A percentile compares a stretch with the other conserved stretches of the same genome.
These are phyloP conservation scores for Lepus townsendii DNA, from an alignment of 2,797 vertebrate species.

Conservation along the genomic window DNA sequence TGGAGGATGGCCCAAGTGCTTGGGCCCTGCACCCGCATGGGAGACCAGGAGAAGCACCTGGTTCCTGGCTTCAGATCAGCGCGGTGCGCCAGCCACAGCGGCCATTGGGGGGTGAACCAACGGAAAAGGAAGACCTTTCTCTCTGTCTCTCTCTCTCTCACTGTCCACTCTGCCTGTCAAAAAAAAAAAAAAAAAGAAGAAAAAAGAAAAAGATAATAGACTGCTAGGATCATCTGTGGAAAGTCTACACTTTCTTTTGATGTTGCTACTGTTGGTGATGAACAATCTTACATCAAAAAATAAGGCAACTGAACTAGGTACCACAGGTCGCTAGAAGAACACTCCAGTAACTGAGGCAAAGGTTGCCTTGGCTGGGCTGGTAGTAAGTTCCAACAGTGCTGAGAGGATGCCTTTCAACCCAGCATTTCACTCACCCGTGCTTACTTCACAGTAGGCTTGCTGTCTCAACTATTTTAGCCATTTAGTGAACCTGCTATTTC, in stretches of 20 bases:
- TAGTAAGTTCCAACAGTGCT: conserved; percentile 29
- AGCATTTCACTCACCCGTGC: conserved; percentile 27
- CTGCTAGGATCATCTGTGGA: conserved; percentile 22
- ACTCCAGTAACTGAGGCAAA: background rate
- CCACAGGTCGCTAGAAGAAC: background rate
- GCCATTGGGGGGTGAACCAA: no score
- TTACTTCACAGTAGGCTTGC: background rate
- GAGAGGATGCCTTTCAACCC: background rate
- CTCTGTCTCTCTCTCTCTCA: no score
- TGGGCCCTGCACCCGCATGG: no score
- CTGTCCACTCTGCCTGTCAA: no score
- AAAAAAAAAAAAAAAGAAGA: no score
- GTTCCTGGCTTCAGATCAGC: no score
- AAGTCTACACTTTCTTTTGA: conserved; percentile 25
- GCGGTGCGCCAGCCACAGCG: no score
- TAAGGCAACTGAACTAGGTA: background rate
- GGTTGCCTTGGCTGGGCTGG: background rate
- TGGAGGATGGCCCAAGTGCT: no score
- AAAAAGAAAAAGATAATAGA: background rate
- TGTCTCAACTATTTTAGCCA: conserved; percentile 13
- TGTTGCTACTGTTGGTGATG: background rate
- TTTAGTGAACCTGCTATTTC: background rate
- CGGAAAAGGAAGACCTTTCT: no score
- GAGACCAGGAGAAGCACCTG: no score
- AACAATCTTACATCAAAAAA: conserved; percentile 49